Evolutionary conservation across 2,113 vertebrate species (phyloP).

Genomic region (Crotalus viridis): DNA sequence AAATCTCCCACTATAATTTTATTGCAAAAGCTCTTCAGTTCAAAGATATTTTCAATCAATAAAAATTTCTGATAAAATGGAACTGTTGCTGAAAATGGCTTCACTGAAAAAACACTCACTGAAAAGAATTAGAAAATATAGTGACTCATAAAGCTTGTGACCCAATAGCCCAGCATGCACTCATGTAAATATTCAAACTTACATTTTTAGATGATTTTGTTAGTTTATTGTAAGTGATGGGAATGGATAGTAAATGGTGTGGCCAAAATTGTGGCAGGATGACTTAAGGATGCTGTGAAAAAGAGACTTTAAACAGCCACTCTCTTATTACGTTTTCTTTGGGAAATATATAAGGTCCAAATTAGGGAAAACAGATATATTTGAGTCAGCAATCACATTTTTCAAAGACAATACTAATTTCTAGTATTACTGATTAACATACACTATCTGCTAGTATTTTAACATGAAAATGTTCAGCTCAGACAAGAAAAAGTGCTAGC

Average conservation of each 20-base stretch:
- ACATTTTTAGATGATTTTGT: background rate
- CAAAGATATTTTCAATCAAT: background rate
- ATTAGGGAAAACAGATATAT: background rate
- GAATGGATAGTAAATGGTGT: background rate
- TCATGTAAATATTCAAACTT: background rate
- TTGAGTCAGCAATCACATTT: background rate
- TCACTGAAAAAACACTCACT: background rate
- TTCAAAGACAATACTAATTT: background rate
- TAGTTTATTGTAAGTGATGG: background rate
- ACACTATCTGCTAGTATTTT: background rate
- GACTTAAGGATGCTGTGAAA: background rate
- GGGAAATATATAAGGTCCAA: background rate
- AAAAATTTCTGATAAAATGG: background rate
- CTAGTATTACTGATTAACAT: background rate
- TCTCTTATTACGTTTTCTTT: background rate
- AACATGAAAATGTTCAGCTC: background rate
- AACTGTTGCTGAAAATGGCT: background rate
- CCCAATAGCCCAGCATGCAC: background rate
- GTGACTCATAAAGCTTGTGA: background rate
- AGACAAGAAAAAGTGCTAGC: background rate
- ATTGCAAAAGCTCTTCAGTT: background rate
- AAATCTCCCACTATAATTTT: background rate
- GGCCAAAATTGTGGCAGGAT: background rate
- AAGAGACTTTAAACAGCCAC: background rate
- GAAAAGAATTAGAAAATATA: background rate